Evolutionary conservation across 2,888 invertebrate species (phyloP).

Genomic region (Argyresthia goedartella): DNA sequence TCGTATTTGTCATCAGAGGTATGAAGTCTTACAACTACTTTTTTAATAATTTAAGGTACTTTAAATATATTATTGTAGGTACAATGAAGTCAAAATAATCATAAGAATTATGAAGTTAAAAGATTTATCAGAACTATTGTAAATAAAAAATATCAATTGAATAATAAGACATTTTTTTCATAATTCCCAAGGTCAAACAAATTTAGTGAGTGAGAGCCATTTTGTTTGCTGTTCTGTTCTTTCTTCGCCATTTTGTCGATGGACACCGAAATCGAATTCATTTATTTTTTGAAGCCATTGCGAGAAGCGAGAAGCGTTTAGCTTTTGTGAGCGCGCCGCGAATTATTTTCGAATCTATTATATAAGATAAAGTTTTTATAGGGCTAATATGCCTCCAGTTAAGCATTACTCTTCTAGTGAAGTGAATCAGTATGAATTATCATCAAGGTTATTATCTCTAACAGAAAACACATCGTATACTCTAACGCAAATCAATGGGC

Average conservation of each 20-base stretch:
- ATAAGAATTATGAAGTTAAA: too few species aligned
- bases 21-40: too few species aligned
- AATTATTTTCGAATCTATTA: conserved; percentile 42
- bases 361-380: conserved; percentile 54
- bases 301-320: conserved; percentile 19
- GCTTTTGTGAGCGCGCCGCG: conserved; percentile 8
- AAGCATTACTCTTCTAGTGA: conserved; percentile 64
- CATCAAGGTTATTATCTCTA: conserved; percentile 59
- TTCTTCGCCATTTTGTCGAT: conserved; percentile 26
- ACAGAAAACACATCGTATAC: conserved; percentile 64
- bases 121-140: too few species aligned
- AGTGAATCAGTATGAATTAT: conserved; percentile 67
- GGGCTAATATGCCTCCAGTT: conserved; percentile 55
- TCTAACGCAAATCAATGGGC: conserved; percentile 76
- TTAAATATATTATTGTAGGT: too few species aligned
- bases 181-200: too few species aligned
- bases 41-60: too few species aligned
- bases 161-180: background rate
- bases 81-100: too few species aligned
- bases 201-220: conserved; percentile 26
- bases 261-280: conserved; percentile 15
- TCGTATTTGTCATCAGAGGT: too few species aligned
- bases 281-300: conserved; percentile 42
- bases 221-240: conserved; percentile 24
- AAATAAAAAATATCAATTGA: too few species aligned